phyloP scores from a whole-genome alignment of 1,140 invertebrate species.

The Chlorops oryzae region DNA sequence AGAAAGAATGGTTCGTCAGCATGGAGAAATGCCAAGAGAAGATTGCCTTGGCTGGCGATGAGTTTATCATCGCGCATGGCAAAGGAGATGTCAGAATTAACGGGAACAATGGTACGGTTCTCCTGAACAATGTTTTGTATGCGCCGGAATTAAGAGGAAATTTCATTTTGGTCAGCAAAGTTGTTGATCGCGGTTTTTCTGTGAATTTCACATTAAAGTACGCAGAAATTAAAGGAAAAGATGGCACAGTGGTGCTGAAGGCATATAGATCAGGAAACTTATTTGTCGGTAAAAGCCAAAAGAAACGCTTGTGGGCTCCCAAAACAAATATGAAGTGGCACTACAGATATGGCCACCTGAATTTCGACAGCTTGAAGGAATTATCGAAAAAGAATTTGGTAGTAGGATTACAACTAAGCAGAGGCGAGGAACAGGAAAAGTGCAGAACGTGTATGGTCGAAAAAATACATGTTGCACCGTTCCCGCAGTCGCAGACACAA shows the following conservation, averaged over 20 bases:
- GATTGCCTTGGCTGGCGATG: slow-evolving; percentile 4
- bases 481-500: not conserved
- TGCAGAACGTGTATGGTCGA: no score
- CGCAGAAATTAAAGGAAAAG: not conserved
- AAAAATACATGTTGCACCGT: no score
- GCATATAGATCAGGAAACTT: not conserved
- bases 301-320: not conserved
- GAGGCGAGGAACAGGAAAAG: no score
- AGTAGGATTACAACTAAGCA: no score
- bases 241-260: not conserved
- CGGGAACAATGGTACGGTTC: not conserved
- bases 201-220: not conserved
- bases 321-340: not conserved
- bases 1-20: not conserved
- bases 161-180: slow-evolving; percentile 8
- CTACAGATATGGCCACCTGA: not conserved
- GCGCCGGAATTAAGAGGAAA: slow-evolving; percentile 5
- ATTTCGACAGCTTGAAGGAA: not conserved
- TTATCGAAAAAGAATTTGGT: not conserved
- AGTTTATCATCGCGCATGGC: not conserved
- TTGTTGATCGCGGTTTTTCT: slow-evolving; percentile 1
- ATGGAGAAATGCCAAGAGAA: not conserved
- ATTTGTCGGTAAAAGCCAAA: not conserved
- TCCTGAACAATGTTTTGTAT: slow-evolving; percentile 8
- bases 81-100: not conserved